phyloP scores from a whole-genome alignment of 2,113 vertebrate genomes.

The Notiomystis cincta region DNA sequence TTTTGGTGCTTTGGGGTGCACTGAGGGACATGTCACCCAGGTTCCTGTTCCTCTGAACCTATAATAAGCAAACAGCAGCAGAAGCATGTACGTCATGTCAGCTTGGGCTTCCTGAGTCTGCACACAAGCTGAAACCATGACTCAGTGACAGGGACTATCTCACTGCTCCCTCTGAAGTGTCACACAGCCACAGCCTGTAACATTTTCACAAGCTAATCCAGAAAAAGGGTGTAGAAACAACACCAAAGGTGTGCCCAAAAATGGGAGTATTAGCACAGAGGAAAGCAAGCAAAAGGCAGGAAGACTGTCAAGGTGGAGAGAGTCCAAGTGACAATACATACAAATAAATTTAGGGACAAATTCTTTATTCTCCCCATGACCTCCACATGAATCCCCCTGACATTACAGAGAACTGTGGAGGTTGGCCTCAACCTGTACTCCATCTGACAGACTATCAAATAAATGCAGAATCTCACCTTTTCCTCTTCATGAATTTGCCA shows the following conservation, averaged over 20 bases:
- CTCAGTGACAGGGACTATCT: neutral
- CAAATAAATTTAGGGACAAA: neutral
- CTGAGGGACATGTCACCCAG: neutral
- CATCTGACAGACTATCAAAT: neutral
- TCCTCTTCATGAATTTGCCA: slow-evolving; percentile 27
- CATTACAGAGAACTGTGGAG: neutral
- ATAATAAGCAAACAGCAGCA: neutral
- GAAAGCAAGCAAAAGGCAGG: neutral
- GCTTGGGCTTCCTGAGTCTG: neutral
- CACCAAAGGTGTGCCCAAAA: neutral
- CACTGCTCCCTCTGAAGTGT: neutral
- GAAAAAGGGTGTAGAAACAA: neutral
- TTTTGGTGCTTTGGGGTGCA: neutral
- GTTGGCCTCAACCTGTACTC: neutral
- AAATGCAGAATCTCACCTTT: neutral
- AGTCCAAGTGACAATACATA: neutral
- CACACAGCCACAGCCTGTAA: neutral
- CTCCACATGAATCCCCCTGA: neutral
- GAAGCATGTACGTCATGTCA: neutral
- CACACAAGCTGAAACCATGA: neutral
- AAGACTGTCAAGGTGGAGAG: neutral
- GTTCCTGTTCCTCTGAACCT: neutral
- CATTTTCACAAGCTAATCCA: neutral
- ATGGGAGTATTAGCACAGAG: neutral
- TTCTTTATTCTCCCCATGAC: neutral